Evolutionary conservation across 2,888 invertebrate species (phyloP), one percentile per base, ranked within the genome.

Genomic region (Agriopis aurantiaria): DNA sequence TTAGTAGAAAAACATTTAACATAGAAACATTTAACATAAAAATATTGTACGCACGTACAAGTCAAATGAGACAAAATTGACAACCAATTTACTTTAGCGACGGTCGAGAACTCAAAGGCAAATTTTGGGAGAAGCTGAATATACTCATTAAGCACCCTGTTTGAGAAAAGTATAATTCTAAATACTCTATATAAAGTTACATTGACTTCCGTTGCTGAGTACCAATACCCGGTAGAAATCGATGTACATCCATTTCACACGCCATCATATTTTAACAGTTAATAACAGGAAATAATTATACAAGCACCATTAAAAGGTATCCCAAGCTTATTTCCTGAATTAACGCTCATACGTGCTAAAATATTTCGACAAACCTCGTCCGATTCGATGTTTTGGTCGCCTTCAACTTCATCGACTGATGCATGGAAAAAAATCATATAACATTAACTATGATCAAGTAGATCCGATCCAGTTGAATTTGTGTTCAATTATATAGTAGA

Each of bases 331-430:
- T 11, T 45, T 45, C 8, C 45, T 7, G 55, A 8, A 6, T 53
- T 33, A 33, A 12, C 9, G 0, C 10, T 52, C 14, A 23, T 11
- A 23, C 10, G 23, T 53, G 79, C 77, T 82, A 73, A 85, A 85
- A 83, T 80, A 81, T 75, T 82, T 82, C 83, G 73, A 84, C 93
- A 91, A 93, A 94, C 93, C 93, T 94, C 92, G 12, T 88, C 89
- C 72, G 86, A 82, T 83, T 88, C 87, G 78, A 41, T 57, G 60
- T 51, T 57, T 46, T 65, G 65, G 10, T 91, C 92, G 84, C 86
- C 86, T 74, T 85, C 80, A 83, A 89, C 91, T 86, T 93, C 93
- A 87, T 94, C 93, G 82, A 94, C 94, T 94, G 93, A 81, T 86
- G 93, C 94, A 92, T 94, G 93, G 83, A 93, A 93, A 88, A 56